These are phyloP conservation scores for Anas platyrhynchos DNA, from an alignment of 2,113 vertebrate species.

Conservation along the genomic window DNA sequence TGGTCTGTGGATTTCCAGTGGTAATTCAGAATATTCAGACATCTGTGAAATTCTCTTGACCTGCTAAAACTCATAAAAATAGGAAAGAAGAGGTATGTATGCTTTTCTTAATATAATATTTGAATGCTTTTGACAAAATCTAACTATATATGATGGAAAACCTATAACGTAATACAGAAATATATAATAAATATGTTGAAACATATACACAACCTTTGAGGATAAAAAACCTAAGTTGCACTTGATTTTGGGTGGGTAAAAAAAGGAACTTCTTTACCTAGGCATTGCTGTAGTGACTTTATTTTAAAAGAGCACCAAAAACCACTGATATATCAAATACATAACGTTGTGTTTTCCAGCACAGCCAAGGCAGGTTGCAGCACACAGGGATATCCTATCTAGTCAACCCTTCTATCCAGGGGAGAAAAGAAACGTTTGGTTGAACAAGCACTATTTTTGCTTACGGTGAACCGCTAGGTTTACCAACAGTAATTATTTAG, in stretches of 20 bases:
- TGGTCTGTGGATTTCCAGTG: background rate
- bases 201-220: background rate
- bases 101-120: background rate
- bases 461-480: accelerated
- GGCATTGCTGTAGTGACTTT: background rate
- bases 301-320: background rate
- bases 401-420: background rate
- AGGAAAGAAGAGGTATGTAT: background rate
- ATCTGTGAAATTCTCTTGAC: background rate
- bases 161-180: background rate
- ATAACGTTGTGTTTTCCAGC: background rate
- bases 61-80: background rate
- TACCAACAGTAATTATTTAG: background rate
- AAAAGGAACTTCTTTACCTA: background rate
- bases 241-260: background rate
- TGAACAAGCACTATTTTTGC: background rate
- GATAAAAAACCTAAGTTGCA: background rate
- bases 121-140: background rate
- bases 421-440: background rate
- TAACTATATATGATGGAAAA: background rate
- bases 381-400: background rate
- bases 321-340: background rate
- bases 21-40: background rate
- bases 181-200: background rate
- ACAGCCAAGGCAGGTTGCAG: background rate